phyloP scores from a whole-genome alignment of 1,140 invertebrate species.

The Homalodisca vitripennis region DNA sequence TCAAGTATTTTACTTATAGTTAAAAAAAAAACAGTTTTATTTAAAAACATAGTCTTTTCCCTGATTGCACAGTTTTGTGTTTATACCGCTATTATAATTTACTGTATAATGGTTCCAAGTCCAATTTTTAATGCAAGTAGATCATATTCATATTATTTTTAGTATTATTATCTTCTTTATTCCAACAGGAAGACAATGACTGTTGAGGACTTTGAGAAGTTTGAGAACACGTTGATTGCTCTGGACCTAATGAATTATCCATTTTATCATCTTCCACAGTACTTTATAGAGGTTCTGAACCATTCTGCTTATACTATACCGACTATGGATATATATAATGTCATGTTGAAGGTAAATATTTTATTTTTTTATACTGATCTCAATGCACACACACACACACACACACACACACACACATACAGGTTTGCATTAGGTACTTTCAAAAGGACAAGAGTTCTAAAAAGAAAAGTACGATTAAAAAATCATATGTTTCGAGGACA shows the following conservation, averaged over 20 bases:
- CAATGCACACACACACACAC: not conserved
- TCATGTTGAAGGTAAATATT: not conserved
- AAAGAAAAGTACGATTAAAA: not conserved
- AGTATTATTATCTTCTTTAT: no score
- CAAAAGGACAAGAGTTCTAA: not conserved
- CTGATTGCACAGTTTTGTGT: no score
- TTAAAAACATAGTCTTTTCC: no score
- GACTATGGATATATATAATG: not conserved
- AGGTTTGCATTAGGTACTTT: not conserved
- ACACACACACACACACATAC: not conserved
- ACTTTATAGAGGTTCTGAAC: slow-evolving; percentile 7
- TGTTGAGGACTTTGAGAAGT: slow-evolving; percentile 19
- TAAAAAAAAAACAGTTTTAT: no score
- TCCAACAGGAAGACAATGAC: no score
- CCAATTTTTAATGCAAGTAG: no score
- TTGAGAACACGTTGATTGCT: slow-evolving; percentile 26
- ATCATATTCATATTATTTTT: no score
- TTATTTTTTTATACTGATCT: not conserved
- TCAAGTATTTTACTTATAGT: no score
- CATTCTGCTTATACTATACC: not conserved
- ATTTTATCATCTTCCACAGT: slow-evolving; percentile 22
- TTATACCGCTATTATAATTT: no score
- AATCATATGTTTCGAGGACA: not conserved
- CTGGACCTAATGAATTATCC: slow-evolving; percentile 34
- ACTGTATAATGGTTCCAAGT: no score